Conservation (phyloP, 2,113 vertebrate genomes). For the Ceuthmochares aereus region DNA sequence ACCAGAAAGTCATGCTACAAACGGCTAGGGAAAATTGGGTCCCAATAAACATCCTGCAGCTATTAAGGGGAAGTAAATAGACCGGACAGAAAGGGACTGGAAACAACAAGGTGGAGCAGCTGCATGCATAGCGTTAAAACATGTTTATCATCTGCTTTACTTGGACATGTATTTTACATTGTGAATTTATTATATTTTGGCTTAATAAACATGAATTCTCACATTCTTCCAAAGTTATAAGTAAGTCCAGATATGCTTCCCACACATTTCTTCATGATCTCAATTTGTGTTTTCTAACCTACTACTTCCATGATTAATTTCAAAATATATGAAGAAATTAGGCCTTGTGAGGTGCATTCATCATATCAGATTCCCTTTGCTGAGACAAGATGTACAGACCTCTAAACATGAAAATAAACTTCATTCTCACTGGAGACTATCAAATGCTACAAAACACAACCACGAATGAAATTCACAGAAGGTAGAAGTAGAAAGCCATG, state of each 20-base stretch:
- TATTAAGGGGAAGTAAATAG: constrained; percentile 50
- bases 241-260: constrained; percentile 37
- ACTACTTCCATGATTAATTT: neutral
- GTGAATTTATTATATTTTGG: constrained; percentile 59
- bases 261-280: constrained; percentile 20
- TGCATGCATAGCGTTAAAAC: constrained; percentile 44
- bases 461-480: neutral
- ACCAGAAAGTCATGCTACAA: constrained; percentile 24
- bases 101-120: constrained; percentile 45
- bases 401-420: neutral
- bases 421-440: neutral
- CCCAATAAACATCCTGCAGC: constrained; percentile 48
- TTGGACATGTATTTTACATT: constrained; percentile 54
- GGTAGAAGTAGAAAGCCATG: neutral
- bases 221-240: constrained; percentile 51
- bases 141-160: constrained; percentile 47
- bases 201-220: constrained; percentile 56
- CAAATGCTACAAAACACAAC: neutral
- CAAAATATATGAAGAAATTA: neutral
- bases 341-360: neutral
- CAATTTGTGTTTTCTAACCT: constrained; percentile 4
- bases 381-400: neutral
- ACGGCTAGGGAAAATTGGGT: constrained; percentile 20
- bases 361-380: neutral
- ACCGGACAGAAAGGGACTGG: constrained; percentile 43